Evolutionary conservation across 2,113 vertebrate genomes (phyloP), one percentile per base, ranked within the genome.

Genomic region (Probosciger aterrimus): DNA sequence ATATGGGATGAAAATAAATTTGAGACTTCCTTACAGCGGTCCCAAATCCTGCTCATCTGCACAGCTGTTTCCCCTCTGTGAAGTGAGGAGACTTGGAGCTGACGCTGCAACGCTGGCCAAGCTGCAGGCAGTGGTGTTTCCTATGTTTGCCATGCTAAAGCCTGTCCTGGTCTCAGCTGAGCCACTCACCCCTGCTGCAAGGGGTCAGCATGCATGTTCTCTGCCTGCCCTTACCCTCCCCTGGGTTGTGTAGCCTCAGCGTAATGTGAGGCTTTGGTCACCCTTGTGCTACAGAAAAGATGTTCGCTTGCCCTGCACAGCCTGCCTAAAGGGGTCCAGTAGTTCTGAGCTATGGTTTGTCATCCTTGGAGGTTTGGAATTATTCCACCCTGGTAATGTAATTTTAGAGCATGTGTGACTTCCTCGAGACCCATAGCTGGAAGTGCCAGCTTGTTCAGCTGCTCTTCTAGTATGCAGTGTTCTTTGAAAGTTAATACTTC

Each of bases 91-190:
- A 12, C 15, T 71, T 57, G 74, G 23, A 86, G 74, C 68, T 39
- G 46, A 76, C 46, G 35, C 62, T 75, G 49, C 53, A 73, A 6
- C 3, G 3, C 0, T 52, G 0, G 47, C 52, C 19, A 12, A 50
- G 39, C 68, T 13, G 7, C 22, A 7, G 33, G 35, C 59, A 71
- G 33, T 30, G 57, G 11, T 33, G 20, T 13, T 80, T 60, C 39
- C 78, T 17, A 19, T 9, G 10, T 9, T 81, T 41, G 11, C 37
- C 52, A 1, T 33, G 33, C 44, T 52, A 18, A 35, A 88, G 19
- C 52, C 22, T 59, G 41, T 57, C 75, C 41, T n/a, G 60, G 18
- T 57, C 41, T 20, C 30, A 47, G 10, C 50, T 2, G 2, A 49
- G 43, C 30, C 37, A 46, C 67, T 85, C 7, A 8, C 9, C 59